A percentile compares a stretch with the other conserved stretches of the same genome.
Conservation (phyloP, 2,797 vertebrate species). For the Phalanger gymnotis region DNA sequence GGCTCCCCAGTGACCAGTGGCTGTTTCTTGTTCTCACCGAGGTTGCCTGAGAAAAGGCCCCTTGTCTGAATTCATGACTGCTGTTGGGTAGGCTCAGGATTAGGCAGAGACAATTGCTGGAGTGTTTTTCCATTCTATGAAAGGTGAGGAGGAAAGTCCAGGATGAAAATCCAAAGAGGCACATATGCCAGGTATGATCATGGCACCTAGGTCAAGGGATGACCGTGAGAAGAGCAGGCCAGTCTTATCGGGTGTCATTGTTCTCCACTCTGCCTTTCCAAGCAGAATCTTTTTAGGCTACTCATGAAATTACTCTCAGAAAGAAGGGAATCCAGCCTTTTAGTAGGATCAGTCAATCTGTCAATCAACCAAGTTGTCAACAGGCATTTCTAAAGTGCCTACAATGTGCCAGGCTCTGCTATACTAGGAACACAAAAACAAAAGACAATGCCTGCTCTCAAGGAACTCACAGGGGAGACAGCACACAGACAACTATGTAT, state of each 20-base stretch:
- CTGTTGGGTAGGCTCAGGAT: neutral
- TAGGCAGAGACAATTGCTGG: conserved; percentile 42
- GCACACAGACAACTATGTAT: neutral
- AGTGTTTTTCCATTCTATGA: conserved; percentile 21
- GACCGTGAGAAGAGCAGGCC: neutral
- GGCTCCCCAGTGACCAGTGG: neutral
- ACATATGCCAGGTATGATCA: no score
- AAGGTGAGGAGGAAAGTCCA: conserved; percentile 38
- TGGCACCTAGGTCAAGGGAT: neutral
- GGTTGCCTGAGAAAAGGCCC: neutral
- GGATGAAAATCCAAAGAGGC: neutral
- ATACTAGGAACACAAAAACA: neutral
- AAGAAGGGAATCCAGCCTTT: neutral
- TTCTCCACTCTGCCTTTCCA: neutral
- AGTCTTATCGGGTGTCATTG: neutral
- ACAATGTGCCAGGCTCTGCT: neutral
- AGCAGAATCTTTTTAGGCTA: conserved; percentile 22
- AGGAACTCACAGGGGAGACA: neutral
- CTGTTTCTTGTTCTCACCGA: neutral
- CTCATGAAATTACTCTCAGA: neutral
- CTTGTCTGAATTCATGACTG: neutral
- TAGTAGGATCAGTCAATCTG: neutral
- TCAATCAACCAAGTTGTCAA: neutral
- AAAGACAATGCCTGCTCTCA: neutral
- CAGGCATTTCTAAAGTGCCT: neutral